Base-by-base conservation (phyloP, 2,888 invertebrate species). In the Mesorhabditis sp. region DNA sequence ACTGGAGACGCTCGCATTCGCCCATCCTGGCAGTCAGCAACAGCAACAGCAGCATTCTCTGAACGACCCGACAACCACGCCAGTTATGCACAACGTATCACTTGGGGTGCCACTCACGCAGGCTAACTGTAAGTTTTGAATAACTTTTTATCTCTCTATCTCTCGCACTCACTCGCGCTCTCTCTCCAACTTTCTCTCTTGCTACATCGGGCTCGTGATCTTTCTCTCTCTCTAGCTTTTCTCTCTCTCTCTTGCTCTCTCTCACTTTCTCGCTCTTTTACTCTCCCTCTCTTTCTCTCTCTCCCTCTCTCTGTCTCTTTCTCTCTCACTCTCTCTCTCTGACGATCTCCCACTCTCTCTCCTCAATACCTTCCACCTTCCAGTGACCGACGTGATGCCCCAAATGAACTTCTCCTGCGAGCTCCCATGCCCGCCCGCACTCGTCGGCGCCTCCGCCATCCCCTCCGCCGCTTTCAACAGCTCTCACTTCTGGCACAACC, bases 11-110 rank as follows among this genome's bases (percentile, higher is more conserved):
- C 41, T 15, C 45, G 58, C 10, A 50, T 50, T 50, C 58, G 58
- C 58, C n/a, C 28, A 28, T 28, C 28, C 28, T 28, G 28, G 28
- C 28, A 28, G 28, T 1, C 43, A 61, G 4, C 43, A 43, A 13
- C 63, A 70, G 45, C 65, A 67, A 4, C n/a, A 62, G 4, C 43
- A 71, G 10, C 50, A 65, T 42, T 28, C 28, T 28, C 28, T 28
- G 28, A 28, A 28, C 28, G 28, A 28, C 28, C 28, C 28, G 28
- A 28, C 28, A 28, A 28, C 28, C 28, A 28, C 28, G 28, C 75
- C 78, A 28, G 67, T 78, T 5, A 6, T 75, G 13, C 72, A 75
- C 65, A 74, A 78, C 61, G 74, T 74, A 41, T 73, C 73, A 7
- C 62, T 78, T 61, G 76, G 67, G 5, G 70, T 75, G 45, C 71